Evolutionary conservation across 2,113 vertebrate species (phyloP).

Genomic region (Nothobranchius furzeri): DNA sequence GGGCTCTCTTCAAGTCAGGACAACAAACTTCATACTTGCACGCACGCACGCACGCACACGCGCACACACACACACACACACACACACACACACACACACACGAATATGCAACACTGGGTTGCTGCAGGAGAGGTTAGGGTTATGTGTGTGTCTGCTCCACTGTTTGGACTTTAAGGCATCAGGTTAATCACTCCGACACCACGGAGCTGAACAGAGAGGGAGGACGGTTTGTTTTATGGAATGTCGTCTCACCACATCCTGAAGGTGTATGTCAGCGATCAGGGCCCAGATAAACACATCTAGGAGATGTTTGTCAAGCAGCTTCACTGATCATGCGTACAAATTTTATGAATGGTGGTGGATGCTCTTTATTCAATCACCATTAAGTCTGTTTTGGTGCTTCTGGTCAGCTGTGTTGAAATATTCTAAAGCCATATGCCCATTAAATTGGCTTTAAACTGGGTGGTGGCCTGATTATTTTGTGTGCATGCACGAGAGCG

Average conservation of each 20-base stretch:
- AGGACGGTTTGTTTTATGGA: slow-evolving; percentile 16
- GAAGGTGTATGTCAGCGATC: not conserved
- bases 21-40: slow-evolving; percentile 56
- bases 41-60: slow-evolving; percentile 12
- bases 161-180: not conserved
- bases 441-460: slow-evolving; percentile 11
- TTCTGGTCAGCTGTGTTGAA: slow-evolving; percentile 7
- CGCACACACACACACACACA: not conserved
- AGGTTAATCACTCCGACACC: not conserved
- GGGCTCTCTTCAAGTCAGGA: slow-evolving; percentile 62
- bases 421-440: not conserved
- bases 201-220: not conserved
- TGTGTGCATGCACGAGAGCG: slow-evolving; percentile 12
- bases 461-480: slow-evolving; percentile 8
- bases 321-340: not conserved
- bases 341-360: not conserved
- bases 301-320: not conserved
- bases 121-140: slow-evolving; percentile 9
- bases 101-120: not conserved
- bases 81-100: too few relatives aligned
- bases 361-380: not conserved
- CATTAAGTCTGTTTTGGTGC: not conserved
- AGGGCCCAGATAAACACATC: slow-evolving; percentile 8
- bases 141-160: not conserved
- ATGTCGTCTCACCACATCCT: slow-evolving; percentile 29